phyloP scores from a whole-genome alignment of 2,797 vertebrate genomes.

The Rhinatrema bivittatum region DNA sequence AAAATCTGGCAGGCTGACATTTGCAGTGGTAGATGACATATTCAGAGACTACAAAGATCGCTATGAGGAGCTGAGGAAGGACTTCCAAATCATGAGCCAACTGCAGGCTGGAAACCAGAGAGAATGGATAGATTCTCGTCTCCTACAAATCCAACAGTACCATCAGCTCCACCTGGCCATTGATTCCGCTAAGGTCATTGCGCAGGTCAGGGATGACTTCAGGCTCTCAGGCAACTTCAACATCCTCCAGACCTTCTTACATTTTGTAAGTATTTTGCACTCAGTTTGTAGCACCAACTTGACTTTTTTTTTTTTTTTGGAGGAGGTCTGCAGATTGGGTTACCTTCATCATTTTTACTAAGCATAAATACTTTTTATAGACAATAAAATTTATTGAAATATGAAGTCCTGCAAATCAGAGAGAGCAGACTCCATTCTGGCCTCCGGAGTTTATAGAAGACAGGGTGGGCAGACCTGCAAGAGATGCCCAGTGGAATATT shows the following conservation, averaged over 20 bases:
- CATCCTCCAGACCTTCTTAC: slow-evolving; percentile 60
- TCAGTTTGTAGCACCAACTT: not conserved
- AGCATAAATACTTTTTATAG: too few relatives aligned
- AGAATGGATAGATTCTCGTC: slow-evolving; percentile 63
- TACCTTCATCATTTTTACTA: too few relatives aligned
- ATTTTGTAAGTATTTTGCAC: slow-evolving; percentile 60
- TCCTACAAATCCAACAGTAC: slow-evolving; percentile 81
- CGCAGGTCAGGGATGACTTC: slow-evolving; percentile 61
- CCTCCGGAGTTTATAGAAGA: too few relatives aligned
- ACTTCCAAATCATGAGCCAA: slow-evolving; percentile 59
- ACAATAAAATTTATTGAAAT: too few relatives aligned
- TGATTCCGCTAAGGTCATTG: slow-evolving; percentile 67
- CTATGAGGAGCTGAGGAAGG: slow-evolving; percentile 52
- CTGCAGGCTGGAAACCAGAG: slow-evolving; percentile 17
- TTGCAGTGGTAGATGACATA: slow-evolving; percentile 57
- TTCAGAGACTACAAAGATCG: slow-evolving; percentile 61
- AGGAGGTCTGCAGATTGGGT: not conserved
- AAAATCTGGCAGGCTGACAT: slow-evolving; percentile 60
- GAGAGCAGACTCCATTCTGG: too few relatives aligned
- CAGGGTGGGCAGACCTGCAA: too few relatives aligned
- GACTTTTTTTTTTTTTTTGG: not conserved
- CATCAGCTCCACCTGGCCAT: slow-evolving; percentile 79
- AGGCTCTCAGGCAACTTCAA: slow-evolving; percentile 75
- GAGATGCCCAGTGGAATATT: too few relatives aligned
- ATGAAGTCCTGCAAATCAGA: too few relatives aligned